Evolutionary conservation across 92 coral and sea anemone species (phyloP), one percentile per base, ranked within the genome.

Genomic region (Nematostella vectensis): DNA sequence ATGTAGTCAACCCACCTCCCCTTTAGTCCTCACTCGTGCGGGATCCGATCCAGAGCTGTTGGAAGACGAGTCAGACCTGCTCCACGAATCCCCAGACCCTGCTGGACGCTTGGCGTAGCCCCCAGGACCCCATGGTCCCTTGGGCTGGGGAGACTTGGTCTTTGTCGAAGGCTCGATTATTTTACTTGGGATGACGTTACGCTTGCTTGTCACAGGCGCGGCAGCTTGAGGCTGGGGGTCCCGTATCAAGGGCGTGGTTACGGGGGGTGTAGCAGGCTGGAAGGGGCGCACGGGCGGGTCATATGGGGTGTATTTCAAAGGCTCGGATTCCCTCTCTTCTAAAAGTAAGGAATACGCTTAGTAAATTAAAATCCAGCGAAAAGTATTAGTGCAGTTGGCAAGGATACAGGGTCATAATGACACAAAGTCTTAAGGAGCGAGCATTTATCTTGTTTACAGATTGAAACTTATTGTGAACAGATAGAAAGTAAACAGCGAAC

Each of bases 81-180:
- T 67, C 27, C 72, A 53, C 24, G 94, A 84, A 24, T 84, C 94
- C 13, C 57, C 58, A 24, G 88, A 85, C 42, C 71, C 56, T 54
- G 61, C 82, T 45, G 61, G 80, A 36, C 72, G 72, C 47, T 43
- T 75, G 2, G 76, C 43, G 54, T 80, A 72, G 47, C 95, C 95
- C 6, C 79, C 82, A 61, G 95, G 95, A 4, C 95, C 95, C 95
- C 95, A 85, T 22, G 79, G 81, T 37, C 72, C 82, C 52, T 75
- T 60, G 31, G 40, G 40, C 2, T 79, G 76, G 28, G 87, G 28
- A 22, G 69, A 55, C 15, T 54, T 62, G 18, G 55, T 62, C 33
- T 54, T 23, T 22, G 65, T 31, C 20, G 67, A 13, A 19, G 31
- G 42, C 27, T 50, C 48, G 47, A 25, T 16, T 56, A 8, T 11